Base-by-base conservation (phyloP, 1,140 invertebrate species). In the Sminthurinus signatus region DNA sequence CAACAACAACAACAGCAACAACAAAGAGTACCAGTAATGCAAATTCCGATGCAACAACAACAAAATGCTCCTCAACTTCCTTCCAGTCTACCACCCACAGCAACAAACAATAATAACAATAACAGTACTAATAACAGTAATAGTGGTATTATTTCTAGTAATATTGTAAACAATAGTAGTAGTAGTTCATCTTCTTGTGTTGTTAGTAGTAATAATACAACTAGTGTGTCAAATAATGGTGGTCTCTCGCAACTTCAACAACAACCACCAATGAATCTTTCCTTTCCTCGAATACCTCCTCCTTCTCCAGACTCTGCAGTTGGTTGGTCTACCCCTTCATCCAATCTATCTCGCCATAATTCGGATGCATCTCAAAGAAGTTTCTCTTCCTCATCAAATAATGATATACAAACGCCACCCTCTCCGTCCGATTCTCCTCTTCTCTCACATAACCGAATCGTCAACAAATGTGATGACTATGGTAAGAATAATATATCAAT, bases 351-450 rank as follows among this genome's bases (percentile, higher is more conserved):
- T 23, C 82, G 91, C 29, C 93, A 92, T 76, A 93, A 93, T 77
- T 91, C 88, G 59, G 91, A 93, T 73, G 91, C 91, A 1, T 92
- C 89, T 46, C 80, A 80, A 71, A 88, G 91, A 73, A 85, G 83
- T 64, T 82, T 81, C 74, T 87, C 75, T 81, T 83, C 73, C 79
- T 83, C 12, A 31, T 81, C 75, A 1, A 70, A 80, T 28, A 79
- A 80, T 46, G 80, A 79, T n/a, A n/a, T n/a, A n/a, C n/a, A n/a
- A 15, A 80, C 81, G 25, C 80, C 80, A 29, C 80, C 80, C 15
- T 85, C 84, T 12, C 90, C 90, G 10, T 91, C 88, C 3, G 89
- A 93, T 73, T 91, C 89, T 31, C 90, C 89, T 14, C 85, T 92
- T 31, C 88, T 91, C 77, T 78, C 67, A 68, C 78, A 50, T 74